These are phyloP conservation scores for Sinocyclocheilus grahami DNA, from an alignment of 2,113 vertebrate genomes.

Conservation along the genomic window DNA sequence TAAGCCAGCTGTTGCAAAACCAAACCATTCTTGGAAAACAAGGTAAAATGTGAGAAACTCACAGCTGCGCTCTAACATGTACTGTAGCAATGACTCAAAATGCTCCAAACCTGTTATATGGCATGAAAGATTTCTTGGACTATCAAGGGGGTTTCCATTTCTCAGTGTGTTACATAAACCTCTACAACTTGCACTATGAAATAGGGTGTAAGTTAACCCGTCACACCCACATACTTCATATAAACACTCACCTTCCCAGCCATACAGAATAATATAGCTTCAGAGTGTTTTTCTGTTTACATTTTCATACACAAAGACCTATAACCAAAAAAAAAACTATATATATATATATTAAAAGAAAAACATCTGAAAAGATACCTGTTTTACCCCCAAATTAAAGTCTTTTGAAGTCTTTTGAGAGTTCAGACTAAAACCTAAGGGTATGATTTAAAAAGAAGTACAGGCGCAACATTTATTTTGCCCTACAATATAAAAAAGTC, in stretches of 20 bases:
- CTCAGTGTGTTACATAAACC: conserved; percentile 6
- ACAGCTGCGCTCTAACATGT: not conserved
- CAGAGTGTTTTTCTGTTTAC: conserved; percentile 6
- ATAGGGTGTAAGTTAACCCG: not conserved
- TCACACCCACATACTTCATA: conserved; percentile 14
- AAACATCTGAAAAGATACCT: not conserved
- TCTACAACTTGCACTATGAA: not conserved
- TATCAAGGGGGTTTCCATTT: conserved; percentile 24
- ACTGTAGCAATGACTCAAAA: conserved; percentile 32
- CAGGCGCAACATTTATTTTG: conserved; percentile 32
- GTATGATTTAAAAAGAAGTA: conserved; percentile 48
- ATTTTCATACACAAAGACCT: conserved; percentile 49
- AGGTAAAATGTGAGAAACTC: conserved; percentile 13
- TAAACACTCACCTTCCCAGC: conserved; percentile 1
- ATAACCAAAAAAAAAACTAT: conserved; percentile 30
- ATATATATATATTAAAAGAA: not conserved
- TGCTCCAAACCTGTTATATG: not conserved
- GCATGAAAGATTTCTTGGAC: not conserved
- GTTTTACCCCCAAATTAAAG: not conserved
- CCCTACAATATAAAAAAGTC: conserved; percentile 12
- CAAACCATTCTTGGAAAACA: conserved; percentile 21
- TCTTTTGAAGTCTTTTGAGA: conserved; percentile 43
- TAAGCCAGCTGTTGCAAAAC: conserved; percentile 19
- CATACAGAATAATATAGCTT: not conserved
- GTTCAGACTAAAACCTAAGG: conserved; percentile 26